Base-by-base conservation (phyloP, 2,113 vertebrate genomes). In the Machaerirhynchus nigripectus region DNA sequence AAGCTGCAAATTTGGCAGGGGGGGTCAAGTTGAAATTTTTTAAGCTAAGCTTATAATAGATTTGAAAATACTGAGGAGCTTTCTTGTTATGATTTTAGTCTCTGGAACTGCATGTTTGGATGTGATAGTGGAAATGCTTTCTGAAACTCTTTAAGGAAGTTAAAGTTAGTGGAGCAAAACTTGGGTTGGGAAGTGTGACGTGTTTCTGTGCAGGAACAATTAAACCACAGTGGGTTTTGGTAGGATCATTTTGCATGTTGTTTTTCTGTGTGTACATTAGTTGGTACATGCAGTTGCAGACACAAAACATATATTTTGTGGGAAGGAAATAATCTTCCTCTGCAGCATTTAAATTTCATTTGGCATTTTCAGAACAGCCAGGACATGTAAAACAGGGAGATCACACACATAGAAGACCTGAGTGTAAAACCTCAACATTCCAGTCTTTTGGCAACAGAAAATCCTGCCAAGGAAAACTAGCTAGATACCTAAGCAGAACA, bases 381-480 rank as follows among this genome's bases (percentile, higher is more conserved):
- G 77, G 53, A 49, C 4, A 2, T 9, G 42, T 69, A 50, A 65
- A 84, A 65, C 1, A 2, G 47, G 26, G 55, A 87, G 52, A 53
- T 89, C n/a, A 61, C 46, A 78, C 47, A 28, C 8, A 1, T 4
- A 50, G 59, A 90, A 88, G 90, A 77, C 33, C 46, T 75, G 30
- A 2, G 0, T 59, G 60, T 84, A 84, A 90, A 93, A 26, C 57
- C 78, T 86, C 73, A 57, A 31, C 53, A 46, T 92, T 86, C 94
- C 42, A 64, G 59, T 60, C 47, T 40, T 44, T 70, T 86, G 70
- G 81, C 77, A 70, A 64, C 77, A 91, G 73, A 76, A 93, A 88
- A 75, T 67, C 49, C 56, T 93, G 90, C 79, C 86, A 81, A 64
- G 69, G 47, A 84, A 93, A 96, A 84, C 60, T 71, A 65, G 77